Base-by-base conservation (phyloP, 2,797 vertebrate genomes). In the Echiichthys vipera region DNA sequence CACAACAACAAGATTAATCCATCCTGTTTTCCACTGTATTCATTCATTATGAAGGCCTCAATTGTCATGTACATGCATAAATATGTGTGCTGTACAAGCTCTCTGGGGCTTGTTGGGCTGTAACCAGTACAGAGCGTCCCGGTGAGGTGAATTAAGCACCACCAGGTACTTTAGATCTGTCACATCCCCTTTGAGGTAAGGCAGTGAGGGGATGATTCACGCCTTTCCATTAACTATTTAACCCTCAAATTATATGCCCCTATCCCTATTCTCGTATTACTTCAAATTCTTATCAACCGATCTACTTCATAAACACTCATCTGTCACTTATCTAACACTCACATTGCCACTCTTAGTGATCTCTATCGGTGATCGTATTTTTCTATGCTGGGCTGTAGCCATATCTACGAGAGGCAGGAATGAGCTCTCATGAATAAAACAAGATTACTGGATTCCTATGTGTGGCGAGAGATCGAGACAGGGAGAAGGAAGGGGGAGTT, bases 351-450 rank as follows among this genome's bases (percentile, higher is more conserved):
- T 68, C 43, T 59, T 22, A 34, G 22, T n/a, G 7, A 8, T 68
- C 57, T 73, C 63, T 74, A 14, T 54, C 45, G 59, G 46, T 11
- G 12, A 32, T 56, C 53, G 61, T 67, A 57, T 83, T 65, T 74
- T 61, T 70, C 42, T 74, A n/a, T 36, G 22, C 51, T 75, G 37
- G 55, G 47, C 58, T 46, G 53, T 32, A 70, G 77, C 42, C 65
- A 80, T 61, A 80, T 81, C 68, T 77, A 54, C 68, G 42, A 74
- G 55, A 81, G 80, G 66, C 37, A 29, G 47, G 73, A 74, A 71
- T 86, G 87, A 87, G 85, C 81, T 82, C 74, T 91, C 87, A 93
- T 86, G 83, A 93, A 93, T 89, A 88, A 90, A 93, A 94, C 75
- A 86, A 81, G 88, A 94, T 92, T 92, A 93, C 57, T 74, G 58